These are phyloP conservation scores for Philypnodon macrostomus DNA, from an alignment of 2,797 vertebrate species.

Conservation along the genomic window DNA sequence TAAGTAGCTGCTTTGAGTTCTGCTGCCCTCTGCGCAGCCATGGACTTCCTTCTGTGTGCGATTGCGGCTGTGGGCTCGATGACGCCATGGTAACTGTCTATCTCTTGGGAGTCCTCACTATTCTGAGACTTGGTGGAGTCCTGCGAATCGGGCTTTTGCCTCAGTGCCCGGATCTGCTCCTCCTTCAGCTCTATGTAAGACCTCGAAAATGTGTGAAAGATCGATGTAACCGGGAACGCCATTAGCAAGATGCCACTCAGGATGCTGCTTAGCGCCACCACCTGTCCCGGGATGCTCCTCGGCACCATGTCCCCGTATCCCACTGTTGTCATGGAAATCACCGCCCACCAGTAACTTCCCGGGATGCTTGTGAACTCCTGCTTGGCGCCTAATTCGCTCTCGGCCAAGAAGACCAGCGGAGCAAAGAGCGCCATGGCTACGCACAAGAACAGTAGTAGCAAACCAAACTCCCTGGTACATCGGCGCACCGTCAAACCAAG, in stretches of 20 bases:
- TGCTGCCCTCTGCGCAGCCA: slow-evolving; percentile 56
- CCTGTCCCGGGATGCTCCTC: slow-evolving; percentile 92
- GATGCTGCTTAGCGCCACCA: slow-evolving; percentile 95
- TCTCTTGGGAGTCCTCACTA: slow-evolving; percentile 73
- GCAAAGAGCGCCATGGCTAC: slow-evolving; percentile 96
- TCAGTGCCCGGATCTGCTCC: slow-evolving; percentile 81
- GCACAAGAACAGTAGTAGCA: slow-evolving; percentile 91
- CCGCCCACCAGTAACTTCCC: slow-evolving; percentile 96
- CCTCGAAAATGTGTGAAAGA: slow-evolving; percentile 97
- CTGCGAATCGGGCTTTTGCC: slow-evolving; percentile 76
- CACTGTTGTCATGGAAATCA: slow-evolving; percentile 98
- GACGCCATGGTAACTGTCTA: slow-evolving; percentile 55
- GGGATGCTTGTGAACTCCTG: slow-evolving; percentile 96
- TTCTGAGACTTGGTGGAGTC: slow-evolving; percentile 78
- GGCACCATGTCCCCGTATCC: slow-evolving; percentile 98
- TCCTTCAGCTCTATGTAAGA: slow-evolving; percentile 93
- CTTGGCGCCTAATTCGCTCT: slow-evolving; percentile 92
- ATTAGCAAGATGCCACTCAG: slow-evolving; percentile 95
- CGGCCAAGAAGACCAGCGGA: slow-evolving; percentile 88
- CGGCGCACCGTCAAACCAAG: slow-evolving; percentile 89
- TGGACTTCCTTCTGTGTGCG: slow-evolving; percentile 60
- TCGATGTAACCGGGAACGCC: slow-evolving; percentile 96
- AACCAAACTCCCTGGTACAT: slow-evolving; percentile 90
- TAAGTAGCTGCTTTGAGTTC: slow-evolving; percentile 52
- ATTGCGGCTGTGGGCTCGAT: slow-evolving; percentile 40